Base-by-base conservation (phyloP, 2,888 invertebrate species). In the Rutpela maculata region DNA sequence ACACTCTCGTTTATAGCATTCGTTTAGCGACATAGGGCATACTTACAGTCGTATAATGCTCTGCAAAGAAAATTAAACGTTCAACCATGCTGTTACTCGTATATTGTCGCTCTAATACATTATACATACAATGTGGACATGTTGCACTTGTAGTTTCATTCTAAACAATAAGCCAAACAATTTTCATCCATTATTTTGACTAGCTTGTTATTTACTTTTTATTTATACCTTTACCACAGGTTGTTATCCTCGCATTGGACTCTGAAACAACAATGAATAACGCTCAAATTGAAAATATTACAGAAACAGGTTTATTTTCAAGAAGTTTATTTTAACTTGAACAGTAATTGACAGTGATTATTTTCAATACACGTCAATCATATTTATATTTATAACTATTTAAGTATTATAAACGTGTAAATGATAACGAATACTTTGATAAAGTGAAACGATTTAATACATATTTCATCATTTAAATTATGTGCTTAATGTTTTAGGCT, bases 141-240 rank as follows among this genome's bases (percentile, higher is more conserved):
- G 81, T 75, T 69, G 74, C 77, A 74, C 68, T 73, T 73, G 76
- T 76, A 72, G 72, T 73, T 76, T 69, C 75, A 74, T 75, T 76
- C 73, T 73, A 75, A 80, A 78, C 75, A 65, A 77, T 78, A 77
- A 79, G 74, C 67, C 78, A 79, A 78, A 78, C 78, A 79, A 74
- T 81, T 79, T 81, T 73, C 81, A 77, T 77, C 69, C 78, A 73
- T 80, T 80, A 80, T 80, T 80, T 80, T 80, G 81, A 79, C 81
- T 79, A 75, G 79, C 72, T 75, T 66, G 69, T 65, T 78, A 76
- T 76, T 71, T 59, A 26, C 69, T 59, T 66, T 75, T 77, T 74
- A 67, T 78, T 69, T 74, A 59, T 69, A 57, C 57, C 57, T 69
- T 9, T 56, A 31, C 57, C 57, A 31, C 69, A 69, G 69, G 69